These are phyloP conservation scores for Prosapia bicincta DNA, from an alignment of 2,888 invertebrate species.

Conservation along the genomic window DNA sequence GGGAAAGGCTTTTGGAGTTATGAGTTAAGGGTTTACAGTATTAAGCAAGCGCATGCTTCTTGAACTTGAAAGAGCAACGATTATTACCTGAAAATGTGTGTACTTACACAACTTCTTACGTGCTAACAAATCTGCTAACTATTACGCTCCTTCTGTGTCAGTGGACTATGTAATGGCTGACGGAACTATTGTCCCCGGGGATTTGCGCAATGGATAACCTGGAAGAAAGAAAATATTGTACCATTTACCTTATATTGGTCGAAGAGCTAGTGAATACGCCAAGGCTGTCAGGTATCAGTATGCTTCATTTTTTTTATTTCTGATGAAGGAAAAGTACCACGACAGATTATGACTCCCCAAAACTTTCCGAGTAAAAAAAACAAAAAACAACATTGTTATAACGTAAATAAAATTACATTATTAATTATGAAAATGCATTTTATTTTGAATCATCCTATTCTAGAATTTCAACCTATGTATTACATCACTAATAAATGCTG, in stretches of 20 bases:
- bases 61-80: slow-evolving; percentile 29
- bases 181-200: slow-evolving; percentile 17
- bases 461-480: too few relatives aligned
- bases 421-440: too few relatives aligned
- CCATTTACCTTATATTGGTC: neutral
- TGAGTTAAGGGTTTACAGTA: slow-evolving; percentile 33
- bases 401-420: too few relatives aligned
- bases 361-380: too few relatives aligned
- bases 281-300: slow-evolving; percentile 13
- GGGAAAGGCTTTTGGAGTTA: slow-evolving; percentile 38
- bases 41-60: slow-evolving; percentile 34
- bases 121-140: slow-evolving; percentile 2
- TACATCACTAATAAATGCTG: too few relatives aligned
- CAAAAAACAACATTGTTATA: too few relatives aligned
- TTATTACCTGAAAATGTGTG: slow-evolving; percentile 25
- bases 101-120: slow-evolving; percentile 22
- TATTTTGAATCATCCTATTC: too few relatives aligned
- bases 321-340: neutral
- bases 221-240: neutral
- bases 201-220: slow-evolving; percentile 13
- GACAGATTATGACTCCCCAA: too few relatives aligned
- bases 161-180: slow-evolving; percentile 12
- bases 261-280: slow-evolving; percentile 4
- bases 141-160: slow-evolving; percentile 20
- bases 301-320: slow-evolving; percentile 10